phyloP scores from a whole-genome alignment of 2,113 vertebrate genomes.

The Brachirus orientalis region DNA sequence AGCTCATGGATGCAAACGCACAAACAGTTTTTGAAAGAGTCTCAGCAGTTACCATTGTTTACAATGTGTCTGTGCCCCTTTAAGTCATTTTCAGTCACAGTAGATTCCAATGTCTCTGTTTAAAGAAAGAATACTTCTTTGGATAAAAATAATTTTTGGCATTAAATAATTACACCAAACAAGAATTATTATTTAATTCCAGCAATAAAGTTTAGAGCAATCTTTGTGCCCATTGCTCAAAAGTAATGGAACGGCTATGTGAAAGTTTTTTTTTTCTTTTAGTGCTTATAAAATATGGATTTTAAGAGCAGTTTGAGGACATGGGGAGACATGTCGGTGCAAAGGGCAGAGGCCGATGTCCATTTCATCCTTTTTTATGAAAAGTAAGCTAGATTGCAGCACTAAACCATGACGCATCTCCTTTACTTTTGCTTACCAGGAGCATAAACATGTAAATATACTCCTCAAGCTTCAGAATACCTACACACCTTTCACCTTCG shows the following conservation, averaged over 20 bases:
- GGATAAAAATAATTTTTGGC: conserved; percentile 2
- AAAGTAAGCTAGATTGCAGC: conserved; percentile 17
- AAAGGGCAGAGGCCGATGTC: conserved; percentile 14
- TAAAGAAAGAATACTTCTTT: not conserved
- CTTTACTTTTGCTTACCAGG: conserved; percentile 43
- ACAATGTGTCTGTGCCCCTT: not conserved
- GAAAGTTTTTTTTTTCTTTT: not conserved
- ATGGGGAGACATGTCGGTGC: not conserved
- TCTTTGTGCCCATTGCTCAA: not conserved
- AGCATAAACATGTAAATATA: conserved; percentile 42
- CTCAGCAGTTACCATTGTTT: conserved; percentile 14
- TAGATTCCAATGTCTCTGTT: too few species aligned
- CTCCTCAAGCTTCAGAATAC: conserved; percentile 3
- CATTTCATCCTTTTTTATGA: conserved; percentile 18
- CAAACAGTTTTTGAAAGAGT: conserved; percentile 8
- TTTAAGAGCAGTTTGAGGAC: not conserved
- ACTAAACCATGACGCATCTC: conserved; percentile 15
- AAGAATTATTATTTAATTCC: not conserved
- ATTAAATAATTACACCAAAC: not conserved
- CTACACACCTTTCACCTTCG: conserved; percentile 25
- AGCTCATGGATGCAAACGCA: conserved; percentile 1
- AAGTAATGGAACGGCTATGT: not conserved
- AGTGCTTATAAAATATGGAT: conserved; percentile 13
- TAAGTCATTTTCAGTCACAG: conserved; percentile 3
- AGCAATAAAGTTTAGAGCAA: conserved; percentile 18